Conservation (phyloP, 2,888 invertebrate genomes). For the Trilocha varians region DNA sequence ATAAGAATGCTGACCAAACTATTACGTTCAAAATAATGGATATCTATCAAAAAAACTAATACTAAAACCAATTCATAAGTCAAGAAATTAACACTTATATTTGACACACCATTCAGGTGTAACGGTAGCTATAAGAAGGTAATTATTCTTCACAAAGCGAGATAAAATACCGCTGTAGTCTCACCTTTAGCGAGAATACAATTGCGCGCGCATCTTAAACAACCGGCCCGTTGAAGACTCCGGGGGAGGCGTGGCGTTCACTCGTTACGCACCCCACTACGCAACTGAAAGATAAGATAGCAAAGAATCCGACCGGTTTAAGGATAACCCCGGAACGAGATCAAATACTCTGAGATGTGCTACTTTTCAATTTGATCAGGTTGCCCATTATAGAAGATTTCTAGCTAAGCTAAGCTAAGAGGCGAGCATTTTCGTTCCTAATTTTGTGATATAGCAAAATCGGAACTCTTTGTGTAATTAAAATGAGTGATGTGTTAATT, state of each 20-base stretch:
- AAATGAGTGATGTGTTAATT: too few relatives aligned
- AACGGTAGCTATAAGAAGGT: too few relatives aligned
- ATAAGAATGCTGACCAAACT: too few relatives aligned
- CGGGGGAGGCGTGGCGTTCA: conserved; percentile 53
- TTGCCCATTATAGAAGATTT: conserved; percentile 16
- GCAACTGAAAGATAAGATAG: conserved; percentile 51
- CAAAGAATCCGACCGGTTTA: conserved; percentile 25
- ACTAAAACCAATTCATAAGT: too few relatives aligned
- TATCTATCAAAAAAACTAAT: too few relatives aligned
- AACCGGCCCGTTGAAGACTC: conserved; percentile 39
- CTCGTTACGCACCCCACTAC: conserved; percentile 58
- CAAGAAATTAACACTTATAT: too few relatives aligned
- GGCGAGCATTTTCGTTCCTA: background rate
- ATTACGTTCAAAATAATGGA: too few relatives aligned
- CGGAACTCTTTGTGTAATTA: too few relatives aligned
- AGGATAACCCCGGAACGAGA: conserved; percentile 10
- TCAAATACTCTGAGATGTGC: conserved; percentile 2
- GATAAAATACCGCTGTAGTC: conserved; percentile 33
- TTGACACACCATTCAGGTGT: too few relatives aligned
- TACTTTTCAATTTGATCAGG: conserved; percentile 5
- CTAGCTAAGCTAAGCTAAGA: too few relatives aligned
- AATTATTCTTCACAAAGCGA: too few relatives aligned
- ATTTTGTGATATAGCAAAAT: too few relatives aligned
- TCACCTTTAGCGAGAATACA: conserved; percentile 41
- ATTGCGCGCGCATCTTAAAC: conserved; percentile 64